Evolutionary conservation across 1,140 invertebrate species (phyloP).

Genomic region (Cherax quadricarinatus): DNA sequence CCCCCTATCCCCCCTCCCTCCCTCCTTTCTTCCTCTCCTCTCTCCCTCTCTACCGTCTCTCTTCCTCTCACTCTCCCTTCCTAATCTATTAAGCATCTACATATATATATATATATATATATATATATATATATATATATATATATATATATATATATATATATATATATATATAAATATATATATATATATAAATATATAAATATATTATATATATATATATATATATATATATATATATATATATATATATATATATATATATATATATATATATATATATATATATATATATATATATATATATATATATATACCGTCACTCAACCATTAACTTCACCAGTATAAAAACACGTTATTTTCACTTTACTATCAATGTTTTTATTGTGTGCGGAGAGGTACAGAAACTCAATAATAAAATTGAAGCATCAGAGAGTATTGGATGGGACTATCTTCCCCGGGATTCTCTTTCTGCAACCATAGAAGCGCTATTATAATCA

Average conservation of each 20-base stretch:
- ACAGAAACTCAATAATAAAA: no score
- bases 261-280: slow-evolving; percentile 1
- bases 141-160: slow-evolving; percentile 6
- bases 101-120: slow-evolving; percentile 6
- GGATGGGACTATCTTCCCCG: no score
- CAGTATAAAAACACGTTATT: no score
- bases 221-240: not conserved
- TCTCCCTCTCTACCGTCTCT: no score
- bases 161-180: not conserved
- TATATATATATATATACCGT: not conserved
- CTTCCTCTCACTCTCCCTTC: not conserved
- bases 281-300: not conserved
- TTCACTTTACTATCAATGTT: no score
- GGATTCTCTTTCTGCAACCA: no score
- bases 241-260: not conserved
- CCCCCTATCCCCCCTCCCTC: not conserved
- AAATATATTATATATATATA: not conserved
- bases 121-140: slow-evolving; percentile 6
- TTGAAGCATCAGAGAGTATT: no score
- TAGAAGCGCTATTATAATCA: no score
- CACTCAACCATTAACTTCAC: no score
- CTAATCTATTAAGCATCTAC: not conserved
- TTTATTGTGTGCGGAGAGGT: no score
- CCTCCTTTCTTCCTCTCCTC: not conserved
- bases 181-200: not conserved